Evolutionary conservation across 2,113 vertebrate species (phyloP).

Genomic region (Oryzias javanicus): DNA sequence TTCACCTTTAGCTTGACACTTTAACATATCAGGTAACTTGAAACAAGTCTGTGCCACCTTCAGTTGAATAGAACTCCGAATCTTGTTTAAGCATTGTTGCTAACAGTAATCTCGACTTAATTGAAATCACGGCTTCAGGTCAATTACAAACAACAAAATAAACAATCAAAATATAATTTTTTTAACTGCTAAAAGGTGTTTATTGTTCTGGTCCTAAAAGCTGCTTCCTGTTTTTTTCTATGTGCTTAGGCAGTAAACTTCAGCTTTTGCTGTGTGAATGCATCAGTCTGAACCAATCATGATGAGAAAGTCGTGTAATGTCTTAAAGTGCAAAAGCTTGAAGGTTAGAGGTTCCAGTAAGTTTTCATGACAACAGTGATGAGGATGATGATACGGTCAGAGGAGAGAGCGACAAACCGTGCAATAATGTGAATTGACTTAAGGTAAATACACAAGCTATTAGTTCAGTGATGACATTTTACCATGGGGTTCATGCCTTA

Average conservation of each 20-base stretch:
- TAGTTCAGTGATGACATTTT: constrained; percentile 28
- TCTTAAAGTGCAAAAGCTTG: constrained; percentile 1
- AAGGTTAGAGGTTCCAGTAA: constrained; percentile 32
- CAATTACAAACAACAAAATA: too few relatives aligned
- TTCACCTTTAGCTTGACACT: too few relatives aligned
- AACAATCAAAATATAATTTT: background rate
- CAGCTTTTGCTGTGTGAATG: background rate
- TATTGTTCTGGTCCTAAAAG: background rate
- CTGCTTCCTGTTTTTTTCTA: background rate
- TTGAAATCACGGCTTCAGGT: too few relatives aligned
- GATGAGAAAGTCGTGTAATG: constrained; percentile 1
- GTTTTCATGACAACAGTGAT: constrained; percentile 24
- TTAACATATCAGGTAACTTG: too few relatives aligned
- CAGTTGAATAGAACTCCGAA: too few relatives aligned
- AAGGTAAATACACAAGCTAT: constrained; percentile 7
- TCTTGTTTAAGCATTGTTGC: too few relatives aligned
- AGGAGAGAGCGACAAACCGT: constrained; percentile 19
- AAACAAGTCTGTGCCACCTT: too few relatives aligned
- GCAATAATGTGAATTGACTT: constrained; percentile 37
- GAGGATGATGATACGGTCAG: constrained; percentile 14
- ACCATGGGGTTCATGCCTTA: background rate
- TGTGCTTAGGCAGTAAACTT: too few relatives aligned
- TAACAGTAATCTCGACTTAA: too few relatives aligned
- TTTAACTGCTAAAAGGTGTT: background rate
- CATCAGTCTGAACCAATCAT: background rate